Evolutionary conservation across 2,888 invertebrate genomes (phyloP), one percentile per base, ranked within the genome.

Genomic region (Horisme vitalbata): DNA sequence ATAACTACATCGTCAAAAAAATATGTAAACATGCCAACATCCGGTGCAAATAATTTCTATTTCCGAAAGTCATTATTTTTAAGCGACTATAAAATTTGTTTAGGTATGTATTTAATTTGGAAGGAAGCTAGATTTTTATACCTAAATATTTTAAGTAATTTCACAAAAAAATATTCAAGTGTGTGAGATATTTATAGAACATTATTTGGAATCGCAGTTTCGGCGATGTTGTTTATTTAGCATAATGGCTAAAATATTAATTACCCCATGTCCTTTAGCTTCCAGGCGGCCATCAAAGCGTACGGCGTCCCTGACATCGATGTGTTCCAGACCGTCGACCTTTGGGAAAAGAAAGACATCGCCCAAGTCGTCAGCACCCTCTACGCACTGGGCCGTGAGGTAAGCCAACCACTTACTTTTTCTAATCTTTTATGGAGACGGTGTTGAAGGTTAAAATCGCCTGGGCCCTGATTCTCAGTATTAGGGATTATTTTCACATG

Each of bases 241-340:
- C 23, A 2, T 4, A 23, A 9, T n/a, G 4, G 9, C 8, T 4
- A 23, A n/a, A 23, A n/a, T 9, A 12, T 12, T 43, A 38, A 38
- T 24, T 26, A 39, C 31, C 10, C 21, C 9, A 32, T 43, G 51
- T 31, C 33, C 41, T 66, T 70, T 34, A 90, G 90, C 90, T 98
- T 99, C 93, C 95, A 97, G 81, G 94, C 93, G 43, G 97, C 96
- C 7, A 90, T 96, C 64, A 95, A 94, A 78, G 93, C 92, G 0
- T 96, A 97, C 79, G 99, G 99, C 53, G 97, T 99, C 9, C 86
- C 93, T 37, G 97, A 97, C 75, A 93, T 95, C 55, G 99, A 99
- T 82, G 94, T 96, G 41, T 99, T 99, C 94, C 97, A 98, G 89
- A 99, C 99, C 3, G 97, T 98, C 35, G 99, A 99, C 80, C 92